phyloP scores from a whole-genome alignment of 2,888 invertebrate species.

The Andrena hattorfiana region DNA sequence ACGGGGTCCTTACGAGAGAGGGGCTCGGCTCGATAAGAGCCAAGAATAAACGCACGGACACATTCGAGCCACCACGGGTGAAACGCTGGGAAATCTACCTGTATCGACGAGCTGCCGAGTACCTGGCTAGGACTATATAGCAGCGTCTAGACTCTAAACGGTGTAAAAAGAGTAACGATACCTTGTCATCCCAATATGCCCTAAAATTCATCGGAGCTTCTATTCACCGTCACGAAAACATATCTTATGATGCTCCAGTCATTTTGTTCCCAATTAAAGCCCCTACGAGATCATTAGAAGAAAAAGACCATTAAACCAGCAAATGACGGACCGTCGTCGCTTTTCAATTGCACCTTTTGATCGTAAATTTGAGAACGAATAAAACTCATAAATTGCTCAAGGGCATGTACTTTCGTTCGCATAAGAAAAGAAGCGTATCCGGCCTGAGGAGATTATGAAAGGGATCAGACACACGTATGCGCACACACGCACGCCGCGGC shows the following conservation, averaged over 20 bases:
- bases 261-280: conserved; percentile 4
- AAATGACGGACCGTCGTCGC: conserved; percentile 19
- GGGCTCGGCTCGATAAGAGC: conserved; percentile 50
- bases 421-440: conserved; percentile 31
- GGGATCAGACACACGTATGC: conserved; percentile 17
- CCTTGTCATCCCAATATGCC: too few species aligned
- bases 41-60: conserved; percentile 51
- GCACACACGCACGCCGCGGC: background rate
- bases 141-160: background rate
- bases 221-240: too few species aligned
- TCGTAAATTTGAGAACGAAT: conserved; percentile 49
- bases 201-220: too few species aligned
- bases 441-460: conserved; percentile 49
- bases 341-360: conserved; percentile 42
- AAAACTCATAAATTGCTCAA: conserved; percentile 40
- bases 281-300: conserved; percentile 14
- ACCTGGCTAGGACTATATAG: conserved; percentile 9
- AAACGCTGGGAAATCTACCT: conserved; percentile 31
- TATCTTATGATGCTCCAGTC: background rate
- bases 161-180: too few species aligned
- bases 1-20: conserved; percentile 45
- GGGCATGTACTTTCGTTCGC: conserved; percentile 42
- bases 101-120: conserved; percentile 32
- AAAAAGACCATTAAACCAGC: conserved; percentile 19
- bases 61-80: conserved; percentile 17